Base-by-base conservation (phyloP, 2,113 vertebrate species). In the Otis tarda region DNA sequence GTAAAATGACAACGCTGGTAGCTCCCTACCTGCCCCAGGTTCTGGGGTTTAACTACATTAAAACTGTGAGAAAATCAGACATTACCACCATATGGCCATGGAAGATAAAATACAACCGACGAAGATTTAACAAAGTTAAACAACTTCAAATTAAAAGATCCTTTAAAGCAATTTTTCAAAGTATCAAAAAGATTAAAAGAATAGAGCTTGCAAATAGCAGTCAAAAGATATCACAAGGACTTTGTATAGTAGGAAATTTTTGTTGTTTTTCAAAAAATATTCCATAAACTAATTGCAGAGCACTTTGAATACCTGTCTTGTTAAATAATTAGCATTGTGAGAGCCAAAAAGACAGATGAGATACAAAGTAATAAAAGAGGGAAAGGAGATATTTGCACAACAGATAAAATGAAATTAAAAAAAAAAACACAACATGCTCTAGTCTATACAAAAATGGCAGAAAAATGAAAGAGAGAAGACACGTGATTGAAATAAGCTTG, bases 371-470 rank as follows among this genome's bases (percentile, higher is more conserved):
- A 70, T 25, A n/a, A 74, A 61, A 76, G 59, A 47, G 4, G 24
- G 63, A 70, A 85, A 68, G 9, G 25, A 55, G 12, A 5, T 56
- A 83, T 55, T 67, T 83, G 35, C 35, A 65, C 9, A 59, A 80
- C 7, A 77, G 43, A 50, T 61, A 70, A 74, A 69, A 77, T 8
- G 5, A 59, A 45, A 45, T 55, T 37, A 75, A 71, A 68, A 4
- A 9, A 24, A 35, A 43, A 17, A 1, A 0, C 3, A 17, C 14
- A 31, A 11, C 7, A 37, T 17, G 3, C 35, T 71, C 20, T 83
- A 12, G 20, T 88, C 45, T 35, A 25, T 43, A 70, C 6, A 61
- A 76, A 86, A 63, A 76, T 14, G 6, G 43, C 28, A 59, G 24
- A 43, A 76, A 75, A 83, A 60, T 14, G 15, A 65, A 3, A 81